phyloP scores from a whole-genome alignment of 2,888 invertebrate genomes.

The Drosophila peninsularis region DNA sequence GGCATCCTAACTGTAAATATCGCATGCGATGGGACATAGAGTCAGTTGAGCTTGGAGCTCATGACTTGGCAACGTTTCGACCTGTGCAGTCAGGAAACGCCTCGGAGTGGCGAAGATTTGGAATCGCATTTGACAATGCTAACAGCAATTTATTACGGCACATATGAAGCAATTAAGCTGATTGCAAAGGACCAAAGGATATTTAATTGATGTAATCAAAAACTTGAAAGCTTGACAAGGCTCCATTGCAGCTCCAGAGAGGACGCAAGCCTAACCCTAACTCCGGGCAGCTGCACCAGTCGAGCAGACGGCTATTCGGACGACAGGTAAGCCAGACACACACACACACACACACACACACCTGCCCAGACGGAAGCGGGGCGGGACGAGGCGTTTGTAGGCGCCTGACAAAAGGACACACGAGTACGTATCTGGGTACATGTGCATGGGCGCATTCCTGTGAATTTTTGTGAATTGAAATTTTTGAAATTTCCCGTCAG shows the following conservation, averaged over 20 bases:
- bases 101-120: background rate
- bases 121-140: constrained; percentile 2
- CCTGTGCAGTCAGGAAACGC: background rate
- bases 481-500: constrained; percentile 80
- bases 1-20: background rate
- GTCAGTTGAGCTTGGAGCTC: background rate
- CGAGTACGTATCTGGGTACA: constrained; percentile 23
- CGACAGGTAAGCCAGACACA: constrained; percentile 8
- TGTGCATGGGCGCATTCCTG: constrained; percentile 65
- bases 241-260: constrained; percentile 1
- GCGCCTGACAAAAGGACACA: constrained; percentile 23
- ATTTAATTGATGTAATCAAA: constrained; percentile 44
- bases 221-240: constrained; percentile 23
- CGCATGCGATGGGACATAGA: background rate
- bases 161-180: constrained; percentile 30
- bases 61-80: background rate
- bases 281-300: background rate
- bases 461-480: constrained; percentile 78
- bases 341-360: constrained; percentile 4
- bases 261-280: background rate
- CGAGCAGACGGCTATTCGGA: constrained; percentile 29
- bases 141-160: constrained; percentile 2
- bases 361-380: constrained; percentile 13
- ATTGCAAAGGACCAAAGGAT: constrained; percentile 22
- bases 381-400: background rate